Evolutionary conservation across 2,113 vertebrate species (phyloP), one percentile per base, ranked within the genome.

Genomic region (Ranitomeya imitator): DNA sequence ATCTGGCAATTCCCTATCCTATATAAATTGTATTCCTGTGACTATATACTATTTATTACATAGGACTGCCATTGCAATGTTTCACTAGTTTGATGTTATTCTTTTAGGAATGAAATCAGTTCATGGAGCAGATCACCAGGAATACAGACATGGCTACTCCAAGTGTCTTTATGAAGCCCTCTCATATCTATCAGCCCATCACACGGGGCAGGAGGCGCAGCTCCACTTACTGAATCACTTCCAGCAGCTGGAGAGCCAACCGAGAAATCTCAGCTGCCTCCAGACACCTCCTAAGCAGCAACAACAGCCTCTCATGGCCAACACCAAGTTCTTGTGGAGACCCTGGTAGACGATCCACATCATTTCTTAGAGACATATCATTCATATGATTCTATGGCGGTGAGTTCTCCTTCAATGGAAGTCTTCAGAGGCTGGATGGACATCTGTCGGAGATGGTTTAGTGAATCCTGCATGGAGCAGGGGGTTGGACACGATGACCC

Each of bases 161-260:
- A 92, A 93, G 63, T 96, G 96, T 89, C 93, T 97, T 90, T 95
- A 93, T 88, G 96, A 97, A 90, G 95, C 95, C 0, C 86, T 96
- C 88, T 92, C 93, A 57, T 96, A 96, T 91, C 93, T 97, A 74
- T 95, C 95, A 74, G 91, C 90, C 81, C 91, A 91, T 0, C 91
- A 92, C 5, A 87, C 91, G 90, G 93, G 90, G 89, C 91, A 90
- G 83, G 92, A 93, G 26, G 90, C 91, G 2, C 93, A 93, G 31
- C 55, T 90, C 6, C 90, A 89, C 90, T 90, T 94, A 0, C 87
- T 93, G n/a, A 93, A 87, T 45, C 91, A 94, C 7, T 94, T 93
- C 91, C 91, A 92, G 85, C 93, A 92, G 71, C 90, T 93, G 88
- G 92, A 91, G 61, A 89, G 73, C 15, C 73, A 76, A 91, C 57